Evolutionary conservation across 2,113 vertebrate species (phyloP).

Genomic region (Addax nasomaculatus): DNA sequence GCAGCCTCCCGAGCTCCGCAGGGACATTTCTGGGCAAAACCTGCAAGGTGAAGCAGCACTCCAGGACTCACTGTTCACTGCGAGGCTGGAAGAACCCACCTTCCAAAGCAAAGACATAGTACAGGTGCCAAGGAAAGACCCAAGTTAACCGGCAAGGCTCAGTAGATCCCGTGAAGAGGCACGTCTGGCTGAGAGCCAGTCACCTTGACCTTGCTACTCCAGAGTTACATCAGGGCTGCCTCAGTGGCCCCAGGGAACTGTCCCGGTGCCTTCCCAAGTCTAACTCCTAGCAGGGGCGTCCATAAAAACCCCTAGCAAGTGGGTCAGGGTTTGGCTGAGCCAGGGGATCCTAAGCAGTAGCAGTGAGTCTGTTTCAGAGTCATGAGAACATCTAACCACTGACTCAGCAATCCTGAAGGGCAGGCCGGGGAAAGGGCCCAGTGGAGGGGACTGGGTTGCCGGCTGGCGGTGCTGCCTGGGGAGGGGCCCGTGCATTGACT

Average conservation of each 20-base stretch:
- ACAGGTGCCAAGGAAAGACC: slow-evolving; percentile 2
- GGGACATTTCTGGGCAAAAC: neutral
- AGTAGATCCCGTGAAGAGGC: slow-evolving; percentile 16
- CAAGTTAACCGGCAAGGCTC: neutral
- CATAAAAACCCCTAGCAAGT: neutral
- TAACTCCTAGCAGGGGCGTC: neutral
- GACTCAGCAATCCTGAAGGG: slow-evolving; percentile 50
- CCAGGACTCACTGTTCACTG: neutral
- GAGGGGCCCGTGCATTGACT: slow-evolving; percentile 32
- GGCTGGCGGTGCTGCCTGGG: neutral
- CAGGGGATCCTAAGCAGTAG: neutral
- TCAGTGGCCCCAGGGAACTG: neutral
- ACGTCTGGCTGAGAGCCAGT: neutral
- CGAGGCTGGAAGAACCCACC: neutral
- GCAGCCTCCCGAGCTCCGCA: neutral
- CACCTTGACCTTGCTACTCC: slow-evolving; percentile 38
- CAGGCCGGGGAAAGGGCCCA: slow-evolving; percentile 21
- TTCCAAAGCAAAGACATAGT: slow-evolving; percentile 3
- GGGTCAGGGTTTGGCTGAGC: neutral
- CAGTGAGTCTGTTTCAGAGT: neutral
- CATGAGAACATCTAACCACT: neutral
- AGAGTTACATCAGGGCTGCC: neutral
- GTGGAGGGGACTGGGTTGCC: neutral
- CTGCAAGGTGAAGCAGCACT: neutral
- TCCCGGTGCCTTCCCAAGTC: neutral